These are phyloP conservation scores for Coenobita brevimanus DNA, from an alignment of 1,140 invertebrate species.

Conservation along the genomic window DNA sequence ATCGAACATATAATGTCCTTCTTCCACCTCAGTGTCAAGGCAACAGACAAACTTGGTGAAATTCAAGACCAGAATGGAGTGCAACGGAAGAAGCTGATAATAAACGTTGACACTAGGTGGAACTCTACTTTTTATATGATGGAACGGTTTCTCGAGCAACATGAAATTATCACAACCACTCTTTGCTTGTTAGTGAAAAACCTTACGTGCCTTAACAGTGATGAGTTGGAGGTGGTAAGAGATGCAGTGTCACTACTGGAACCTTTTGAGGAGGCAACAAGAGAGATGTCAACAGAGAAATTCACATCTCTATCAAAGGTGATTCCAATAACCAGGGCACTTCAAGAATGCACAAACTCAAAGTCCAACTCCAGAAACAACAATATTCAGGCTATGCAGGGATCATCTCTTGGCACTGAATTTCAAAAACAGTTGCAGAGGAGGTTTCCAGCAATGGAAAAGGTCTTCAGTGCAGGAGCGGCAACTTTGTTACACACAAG, in stretches of 20 bases:
- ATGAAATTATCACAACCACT: slow-evolving; percentile 18
- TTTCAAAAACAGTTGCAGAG: background rate
- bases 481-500: background rate
- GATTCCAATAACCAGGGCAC: background rate
- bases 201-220: slow-evolving; percentile 11
- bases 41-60: too few relatives aligned
- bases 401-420: background rate
- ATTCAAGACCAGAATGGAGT: too few relatives aligned
- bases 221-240: background rate
- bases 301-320: slow-evolving; percentile 17
- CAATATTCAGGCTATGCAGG: background rate
- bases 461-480: background rate
- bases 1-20: slow-evolving; percentile 1
- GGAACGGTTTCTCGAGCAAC: too few relatives aligned
- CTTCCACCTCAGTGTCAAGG: too few relatives aligned
- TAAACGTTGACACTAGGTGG: too few relatives aligned
- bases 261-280: slow-evolving; percentile 34
- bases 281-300: slow-evolving; percentile 4
- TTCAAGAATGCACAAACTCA: background rate
- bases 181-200: slow-evolving; percentile 17
- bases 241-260: slow-evolving; percentile 8
- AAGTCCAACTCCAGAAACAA: background rate
- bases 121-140: too few relatives aligned
- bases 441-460: slow-evolving; percentile 10
- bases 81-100: too few relatives aligned